These are phyloP conservation scores for Panzeria rudis DNA, from an alignment of 2,888 invertebrate species.

Conservation along the genomic window DNA sequence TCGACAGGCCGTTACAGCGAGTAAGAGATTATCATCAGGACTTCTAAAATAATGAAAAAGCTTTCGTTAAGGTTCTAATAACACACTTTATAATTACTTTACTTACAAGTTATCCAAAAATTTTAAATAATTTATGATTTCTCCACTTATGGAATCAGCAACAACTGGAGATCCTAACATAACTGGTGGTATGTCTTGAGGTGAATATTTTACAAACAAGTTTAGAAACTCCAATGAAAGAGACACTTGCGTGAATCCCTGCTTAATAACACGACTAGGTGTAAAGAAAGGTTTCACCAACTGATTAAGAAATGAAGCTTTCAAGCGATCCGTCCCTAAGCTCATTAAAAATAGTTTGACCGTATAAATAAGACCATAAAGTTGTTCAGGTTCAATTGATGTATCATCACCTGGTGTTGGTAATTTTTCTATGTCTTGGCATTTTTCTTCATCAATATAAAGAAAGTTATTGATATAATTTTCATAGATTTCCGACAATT, in stretches of 20 bases:
- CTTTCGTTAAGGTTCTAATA: not conserved
- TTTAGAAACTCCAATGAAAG: conserved; percentile 81
- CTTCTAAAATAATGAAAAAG: conserved; percentile 67
- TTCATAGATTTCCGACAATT: conserved; percentile 79
- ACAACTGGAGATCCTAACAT: conserved; percentile 81
- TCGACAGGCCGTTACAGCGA: conserved; percentile 81
- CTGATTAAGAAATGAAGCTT: conserved; percentile 80
- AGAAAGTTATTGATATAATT: conserved; percentile 78
- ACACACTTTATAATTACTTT: not conserved
- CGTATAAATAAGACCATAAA: conserved; percentile 81
- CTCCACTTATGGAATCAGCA: conserved; percentile 80
- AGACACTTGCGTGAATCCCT: conserved; percentile 77
- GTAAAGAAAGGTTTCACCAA: conserved; percentile 79
- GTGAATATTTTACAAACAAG: conserved; percentile 81
- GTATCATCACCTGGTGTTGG: conserved; percentile 58
- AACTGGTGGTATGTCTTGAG: conserved; percentile 80
- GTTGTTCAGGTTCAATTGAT: conserved; percentile 72
- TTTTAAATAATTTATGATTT: conserved; percentile 80
- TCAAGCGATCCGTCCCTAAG: conserved; percentile 80
- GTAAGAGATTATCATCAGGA: conserved; percentile 79
- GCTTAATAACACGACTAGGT: conserved; percentile 75
- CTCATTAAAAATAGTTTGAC: conserved; percentile 80
- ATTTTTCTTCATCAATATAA: conserved; percentile 68
- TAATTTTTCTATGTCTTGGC: conserved; percentile 24
- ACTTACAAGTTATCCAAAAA: conserved; percentile 79